phyloP scores from a whole-genome alignment of 2,113 vertebrate species.

The Odobenus rosmarus region DNA sequence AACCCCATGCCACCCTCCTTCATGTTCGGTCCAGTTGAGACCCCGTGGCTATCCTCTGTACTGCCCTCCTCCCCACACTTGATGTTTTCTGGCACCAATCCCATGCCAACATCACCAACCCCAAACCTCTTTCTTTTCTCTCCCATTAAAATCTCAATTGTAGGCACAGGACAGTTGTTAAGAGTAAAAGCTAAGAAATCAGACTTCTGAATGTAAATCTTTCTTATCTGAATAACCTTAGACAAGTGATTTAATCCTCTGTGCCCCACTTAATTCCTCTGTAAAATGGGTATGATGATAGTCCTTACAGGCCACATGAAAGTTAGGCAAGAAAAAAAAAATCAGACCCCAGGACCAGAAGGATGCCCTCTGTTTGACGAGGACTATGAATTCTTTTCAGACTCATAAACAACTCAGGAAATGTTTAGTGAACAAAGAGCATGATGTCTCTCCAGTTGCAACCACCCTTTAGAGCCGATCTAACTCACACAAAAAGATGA shows the following conservation, averaged over 20 bases:
- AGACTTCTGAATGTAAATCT: background rate
- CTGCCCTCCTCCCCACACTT: background rate
- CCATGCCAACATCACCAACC: too few relatives aligned
- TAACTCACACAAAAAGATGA: slow-evolving; percentile 54
- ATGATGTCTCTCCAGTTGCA: slow-evolving; percentile 56
- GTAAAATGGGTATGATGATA: background rate
- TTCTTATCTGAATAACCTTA: background rate
- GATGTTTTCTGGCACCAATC: background rate
- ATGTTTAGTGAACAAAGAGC: slow-evolving; percentile 32
- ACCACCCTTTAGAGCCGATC: slow-evolving; percentile 34
- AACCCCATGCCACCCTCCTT: background rate
- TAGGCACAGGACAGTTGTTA: background rate
- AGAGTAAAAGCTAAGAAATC: background rate
- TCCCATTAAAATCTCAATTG: background rate
- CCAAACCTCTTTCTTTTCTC: background rate
- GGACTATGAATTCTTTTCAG: background rate
- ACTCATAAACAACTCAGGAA: background rate
- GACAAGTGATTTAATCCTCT: background rate
- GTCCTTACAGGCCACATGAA: background rate
- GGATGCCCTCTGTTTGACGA: background rate
- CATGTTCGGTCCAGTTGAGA: background rate
- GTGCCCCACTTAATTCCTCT: background rate
- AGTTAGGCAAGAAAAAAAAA: background rate
- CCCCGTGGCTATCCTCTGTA: background rate
- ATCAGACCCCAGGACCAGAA: background rate